phyloP scores from a whole-genome alignment of 1,140 invertebrate species.

The Watersipora subatra region DNA sequence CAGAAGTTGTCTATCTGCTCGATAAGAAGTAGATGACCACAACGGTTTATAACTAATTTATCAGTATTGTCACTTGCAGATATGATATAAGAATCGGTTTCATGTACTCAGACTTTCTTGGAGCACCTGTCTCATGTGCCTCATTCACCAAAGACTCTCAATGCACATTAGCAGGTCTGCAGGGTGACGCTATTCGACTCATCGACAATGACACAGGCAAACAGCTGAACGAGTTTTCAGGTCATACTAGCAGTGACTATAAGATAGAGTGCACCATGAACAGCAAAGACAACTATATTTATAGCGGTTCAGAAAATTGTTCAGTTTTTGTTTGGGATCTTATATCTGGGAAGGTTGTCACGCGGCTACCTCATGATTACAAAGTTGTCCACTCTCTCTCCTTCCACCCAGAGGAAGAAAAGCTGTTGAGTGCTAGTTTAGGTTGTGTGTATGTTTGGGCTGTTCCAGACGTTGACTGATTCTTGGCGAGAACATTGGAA shows the following conservation, averaged over 20 bases:
- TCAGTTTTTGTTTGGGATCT: slow-evolving; percentile 76
- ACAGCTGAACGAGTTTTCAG: slow-evolving; percentile 56
- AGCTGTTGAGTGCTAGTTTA: slow-evolving; percentile 41
- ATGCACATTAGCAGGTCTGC: slow-evolving; percentile 67
- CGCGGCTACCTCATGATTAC: slow-evolving; percentile 27
- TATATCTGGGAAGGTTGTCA: slow-evolving; percentile 52
- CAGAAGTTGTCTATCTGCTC: too few relatives aligned
- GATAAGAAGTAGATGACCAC: too few relatives aligned
- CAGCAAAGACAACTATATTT: slow-evolving; percentile 62
- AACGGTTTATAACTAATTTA: too few relatives aligned
- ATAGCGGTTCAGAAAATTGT: slow-evolving; percentile 77
- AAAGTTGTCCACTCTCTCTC: slow-evolving; percentile 42
- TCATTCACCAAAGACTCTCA: slow-evolving; percentile 50
- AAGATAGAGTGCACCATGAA: slow-evolving; percentile 72
- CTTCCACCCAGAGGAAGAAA: slow-evolving; percentile 41
- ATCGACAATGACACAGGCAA: slow-evolving; percentile 79
- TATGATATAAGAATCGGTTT: background rate
- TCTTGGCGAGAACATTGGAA: too few relatives aligned
- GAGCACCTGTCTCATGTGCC: slow-evolving; percentile 29
- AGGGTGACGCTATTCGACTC: slow-evolving; percentile 65
- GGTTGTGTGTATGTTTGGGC: slow-evolving; percentile 43
- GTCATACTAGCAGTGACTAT: slow-evolving; percentile 64
- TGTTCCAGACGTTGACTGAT: background rate
- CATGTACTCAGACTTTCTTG: slow-evolving; percentile 1
- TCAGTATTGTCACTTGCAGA: too few relatives aligned